Conservation (phyloP, 2,888 invertebrate species). For the Andricus quercusramuli region DNA sequence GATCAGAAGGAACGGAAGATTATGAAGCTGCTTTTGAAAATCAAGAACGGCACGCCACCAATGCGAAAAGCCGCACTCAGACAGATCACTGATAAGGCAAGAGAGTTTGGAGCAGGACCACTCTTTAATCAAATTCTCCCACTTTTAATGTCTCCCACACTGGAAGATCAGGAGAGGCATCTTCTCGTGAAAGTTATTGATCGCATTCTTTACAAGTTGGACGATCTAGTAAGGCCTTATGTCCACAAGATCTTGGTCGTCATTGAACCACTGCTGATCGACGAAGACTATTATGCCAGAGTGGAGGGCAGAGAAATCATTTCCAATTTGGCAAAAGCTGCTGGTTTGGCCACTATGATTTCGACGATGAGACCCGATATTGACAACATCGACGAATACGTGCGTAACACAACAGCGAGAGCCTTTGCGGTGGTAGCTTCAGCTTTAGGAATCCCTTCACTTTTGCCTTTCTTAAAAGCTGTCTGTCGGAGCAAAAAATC, state of each 20-base stretch:
- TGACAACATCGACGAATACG: slow-evolving; percentile 99
- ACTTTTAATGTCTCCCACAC: slow-evolving; percentile 98
- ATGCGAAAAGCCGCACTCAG: slow-evolving; percentile 99
- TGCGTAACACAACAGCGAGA: slow-evolving; percentile 98
- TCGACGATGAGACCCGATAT: slow-evolving; percentile 99
- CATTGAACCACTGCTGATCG: slow-evolving; percentile 98
- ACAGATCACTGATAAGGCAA: slow-evolving; percentile 98
- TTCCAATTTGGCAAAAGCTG: slow-evolving; percentile 99
- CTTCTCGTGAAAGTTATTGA: slow-evolving; percentile 99
- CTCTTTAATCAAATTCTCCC: slow-evolving; percentile 99
- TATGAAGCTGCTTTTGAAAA: slow-evolving; percentile 98
- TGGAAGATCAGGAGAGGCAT: slow-evolving; percentile 99
- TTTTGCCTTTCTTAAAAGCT: slow-evolving; percentile 98
- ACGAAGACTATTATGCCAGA: slow-evolving; percentile 99
- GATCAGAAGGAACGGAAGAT: slow-evolving; percentile 99
- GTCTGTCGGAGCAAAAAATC: slow-evolving; percentile 99
- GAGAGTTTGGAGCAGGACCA: slow-evolving; percentile 99
- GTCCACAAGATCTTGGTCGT: slow-evolving; percentile 99
- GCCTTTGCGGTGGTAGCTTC: slow-evolving; percentile 99
- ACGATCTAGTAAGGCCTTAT: slow-evolving; percentile 98
- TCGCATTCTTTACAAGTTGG: slow-evolving; percentile 97
- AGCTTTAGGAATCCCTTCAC: slow-evolving; percentile 97
- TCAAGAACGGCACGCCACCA: slow-evolving; percentile 99
- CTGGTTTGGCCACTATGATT: slow-evolving; percentile 99
- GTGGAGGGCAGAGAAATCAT: slow-evolving; percentile 99